phyloP scores from a whole-genome alignment of 2,797 vertebrate species.

The Saguinus oedipus region DNA sequence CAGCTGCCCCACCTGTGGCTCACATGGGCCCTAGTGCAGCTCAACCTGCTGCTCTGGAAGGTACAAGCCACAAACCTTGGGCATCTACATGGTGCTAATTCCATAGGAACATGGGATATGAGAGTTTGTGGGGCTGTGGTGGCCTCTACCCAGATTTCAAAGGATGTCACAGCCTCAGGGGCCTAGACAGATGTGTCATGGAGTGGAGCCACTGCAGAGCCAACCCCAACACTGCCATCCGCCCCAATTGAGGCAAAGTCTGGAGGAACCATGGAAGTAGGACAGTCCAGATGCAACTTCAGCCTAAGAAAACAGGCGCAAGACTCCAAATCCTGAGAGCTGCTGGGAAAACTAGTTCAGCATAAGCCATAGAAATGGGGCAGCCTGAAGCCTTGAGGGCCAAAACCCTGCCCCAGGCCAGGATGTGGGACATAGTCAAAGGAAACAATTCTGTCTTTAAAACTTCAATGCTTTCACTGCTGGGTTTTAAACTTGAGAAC shows the following conservation, averaged over 20 bases:
- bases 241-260: background rate
- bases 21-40: background rate
- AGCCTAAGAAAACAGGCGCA: too few relatives aligned
- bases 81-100: background rate
- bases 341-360: background rate
- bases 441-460: background rate
- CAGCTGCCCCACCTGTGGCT: background rate
- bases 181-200: background rate
- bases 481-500: too few relatives aligned
- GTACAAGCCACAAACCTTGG: background rate
- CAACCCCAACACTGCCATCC: too few relatives aligned
- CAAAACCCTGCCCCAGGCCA: background rate
- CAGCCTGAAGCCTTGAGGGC: background rate
- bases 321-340: background rate
- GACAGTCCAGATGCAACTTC: background rate
- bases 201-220: background rate
- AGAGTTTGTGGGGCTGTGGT: background rate
- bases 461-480: background rate
- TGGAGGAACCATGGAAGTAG: background rate
- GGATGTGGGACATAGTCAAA: background rate
- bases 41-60: background rate
- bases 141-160: background rate
- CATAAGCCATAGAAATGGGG: background rate
- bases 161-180: background rate
- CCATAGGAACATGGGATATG: background rate